Evolutionary conservation across 2,113 vertebrate genomes (phyloP), one percentile per base, ranked within the genome.

Genomic region (Ceyx melanurus): DNA sequence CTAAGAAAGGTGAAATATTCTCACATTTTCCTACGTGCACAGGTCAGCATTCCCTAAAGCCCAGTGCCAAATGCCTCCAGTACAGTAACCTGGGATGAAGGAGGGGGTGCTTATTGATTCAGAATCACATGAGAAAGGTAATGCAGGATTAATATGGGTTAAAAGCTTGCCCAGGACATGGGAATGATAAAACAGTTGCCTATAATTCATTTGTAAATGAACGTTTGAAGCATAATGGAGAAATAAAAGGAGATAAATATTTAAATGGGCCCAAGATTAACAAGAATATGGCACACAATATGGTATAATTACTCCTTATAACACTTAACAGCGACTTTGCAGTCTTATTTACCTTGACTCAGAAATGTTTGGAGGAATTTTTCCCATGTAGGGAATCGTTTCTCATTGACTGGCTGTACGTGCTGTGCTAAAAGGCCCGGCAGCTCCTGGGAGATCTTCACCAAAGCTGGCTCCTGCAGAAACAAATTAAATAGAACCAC

Each of bases 331-430:
- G 97, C 78, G 91, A 97, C 94, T 96, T 97, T 96, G 82, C 95
- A 97, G 97, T 97, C 97, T 98, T 98, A 98, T 97, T 98, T 98
- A 99, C 99, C 99, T 98, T 98, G 98, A 97, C 96, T 97, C 95
- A 99, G 98, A 97, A 99, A 98, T 83, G 97, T 97, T 95, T 98
- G 97, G 91, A 99, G 97, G 98, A 99, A 99, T 97, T 97, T 97
- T 96, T 97, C 97, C 99, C 99, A 99, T 94, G 97, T 98, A 94
- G 98, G 97, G 97, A 98, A 99, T 97, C 95, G 97, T 96, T 98
- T 98, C 95, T 97, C 97, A 97, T 98, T 98, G 97, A 98, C 98
- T 94, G 98, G 98, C 94, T 96, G 97, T 74, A 98, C 98, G 94
- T 99, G 97, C 96, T 97, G 97, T 95, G 98, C 97, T 97, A 99